Conservation (phyloP, 2,113 vertebrate species). For the Abramis brama region DNA sequence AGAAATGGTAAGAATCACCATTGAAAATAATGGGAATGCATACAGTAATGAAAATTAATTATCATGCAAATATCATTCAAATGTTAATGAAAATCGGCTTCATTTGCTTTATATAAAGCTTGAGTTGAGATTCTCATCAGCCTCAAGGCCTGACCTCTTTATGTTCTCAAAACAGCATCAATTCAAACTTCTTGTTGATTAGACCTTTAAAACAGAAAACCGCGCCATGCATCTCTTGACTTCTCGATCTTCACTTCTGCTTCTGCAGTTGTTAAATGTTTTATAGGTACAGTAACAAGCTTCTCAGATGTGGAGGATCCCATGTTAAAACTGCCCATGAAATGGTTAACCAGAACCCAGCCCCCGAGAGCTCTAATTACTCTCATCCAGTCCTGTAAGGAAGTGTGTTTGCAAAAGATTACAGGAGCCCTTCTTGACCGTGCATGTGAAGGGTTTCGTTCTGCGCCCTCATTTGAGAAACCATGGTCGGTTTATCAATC, state of each 20-base stretch:
- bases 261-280: constrained; percentile 15
- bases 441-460: constrained; percentile 7
- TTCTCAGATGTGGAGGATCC: not conserved
- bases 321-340: not conserved
- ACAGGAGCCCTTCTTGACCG: constrained; percentile 59
- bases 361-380: constrained; percentile 49
- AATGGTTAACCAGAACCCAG: constrained; percentile 67
- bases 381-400: constrained; percentile 66
- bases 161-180: not conserved
- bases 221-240: not conserved
- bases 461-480: not conserved
- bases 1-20: not conserved
- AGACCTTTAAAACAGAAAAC: not conserved
- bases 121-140: not conserved
- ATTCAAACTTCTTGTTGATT: not conserved
- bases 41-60: not conserved
- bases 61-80: not conserved
- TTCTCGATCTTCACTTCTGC: not conserved
- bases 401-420: constrained; percentile 71
- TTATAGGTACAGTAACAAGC: not conserved
- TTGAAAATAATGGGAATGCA: not conserved
- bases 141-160: not conserved
- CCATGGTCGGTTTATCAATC: not conserved
- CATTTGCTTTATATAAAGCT: not conserved
- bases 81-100: not conserved